Evolutionary conservation across 1,140 invertebrate genomes (phyloP), one percentile per base, ranked within the genome.

Genomic region (Streblospio benedicti): DNA sequence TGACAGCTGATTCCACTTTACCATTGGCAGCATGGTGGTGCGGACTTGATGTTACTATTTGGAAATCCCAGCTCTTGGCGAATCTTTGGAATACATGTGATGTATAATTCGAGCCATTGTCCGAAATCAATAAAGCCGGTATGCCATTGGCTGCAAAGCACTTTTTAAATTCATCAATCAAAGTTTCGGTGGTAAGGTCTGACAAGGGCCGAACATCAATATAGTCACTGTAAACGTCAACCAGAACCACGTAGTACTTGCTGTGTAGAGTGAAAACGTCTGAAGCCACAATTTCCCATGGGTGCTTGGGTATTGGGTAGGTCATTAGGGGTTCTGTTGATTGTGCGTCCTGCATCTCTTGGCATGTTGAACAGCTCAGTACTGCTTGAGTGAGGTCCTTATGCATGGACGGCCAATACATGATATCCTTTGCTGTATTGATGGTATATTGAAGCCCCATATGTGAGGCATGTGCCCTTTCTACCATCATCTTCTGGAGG

Each of bases 1-100:
- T 66, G 0, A 70, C 64, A 20, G 67, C 63, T 30, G 61, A 51
- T 43, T 68, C 67, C 2, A 63, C 68, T 56, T 64, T 61, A 3
- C 67, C 66, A 59, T 68, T 69, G 1, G 55, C 45, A 9, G 55
- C 52, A 4, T 54, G 65, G 45, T 65, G 57, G 16, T 41, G 12
- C 16, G 63, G 67, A 18, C 59, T 58, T 18, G 38, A 59, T 9
- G 65, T 66, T 4, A 59, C 53, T n/a, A 38, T 69, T 65, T 30
- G 44, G 49, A 66, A 6, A 27, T 14, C 25, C 49, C 57, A n/a
- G 61, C 31, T 43, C 65, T 72, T 43, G 68, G 62, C 5, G 67
- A 64, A 1, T 61, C 63, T 49, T 69, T 70, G 52, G 69, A 67
- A 12, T 59, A 59, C 1, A 67, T 30, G 1, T 9, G 6, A 25